These are phyloP conservation scores for Cisticola juncidis DNA, from an alignment of 2,113 vertebrate species.

Conservation along the genomic window DNA sequence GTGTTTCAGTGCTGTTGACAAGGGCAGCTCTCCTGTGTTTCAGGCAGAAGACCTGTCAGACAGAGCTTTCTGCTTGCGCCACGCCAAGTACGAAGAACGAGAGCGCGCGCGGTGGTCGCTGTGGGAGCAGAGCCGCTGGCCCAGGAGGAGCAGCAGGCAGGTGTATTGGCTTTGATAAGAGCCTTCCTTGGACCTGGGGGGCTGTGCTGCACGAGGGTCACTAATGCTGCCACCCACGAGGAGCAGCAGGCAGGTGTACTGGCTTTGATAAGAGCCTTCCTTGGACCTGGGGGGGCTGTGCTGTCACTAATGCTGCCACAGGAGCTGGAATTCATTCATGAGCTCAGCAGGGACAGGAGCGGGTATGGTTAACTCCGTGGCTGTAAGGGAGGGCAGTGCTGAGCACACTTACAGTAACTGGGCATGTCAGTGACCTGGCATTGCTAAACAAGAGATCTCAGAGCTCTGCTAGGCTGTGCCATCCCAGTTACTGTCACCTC, in stretches of 20 bases:
- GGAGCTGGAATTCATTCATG: neutral
- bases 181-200: neutral
- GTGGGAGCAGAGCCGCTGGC: conserved; percentile 82
- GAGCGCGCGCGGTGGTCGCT: conserved; percentile 78
- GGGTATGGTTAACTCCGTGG: neutral
- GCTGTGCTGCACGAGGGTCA: neutral
- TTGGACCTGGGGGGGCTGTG: neutral
- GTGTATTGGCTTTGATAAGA: conserved; percentile 23
- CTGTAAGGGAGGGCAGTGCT: neutral
- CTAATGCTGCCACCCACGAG: conserved; percentile 46
- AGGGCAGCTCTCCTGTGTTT: neutral
- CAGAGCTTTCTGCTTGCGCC: conserved; percentile 71
- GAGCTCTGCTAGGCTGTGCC: neutral
- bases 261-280: neutral
- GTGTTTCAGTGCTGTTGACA: neutral
- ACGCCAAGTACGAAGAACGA: conserved; percentile 72
- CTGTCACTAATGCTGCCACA: neutral
- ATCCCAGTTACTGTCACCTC: neutral
- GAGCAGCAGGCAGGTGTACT: conserved; percentile 75
- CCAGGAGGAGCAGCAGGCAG: conserved; percentile 78
- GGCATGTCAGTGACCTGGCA: neutral
- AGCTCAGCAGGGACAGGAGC: neutral
- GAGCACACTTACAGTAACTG: neutral
- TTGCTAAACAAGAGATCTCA: neutral
- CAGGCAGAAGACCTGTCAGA: conserved; percentile 82